Evolutionary conservation across 1,140 invertebrate genomes (phyloP).

Genomic region (Philotrypesis tridentata): DNA sequence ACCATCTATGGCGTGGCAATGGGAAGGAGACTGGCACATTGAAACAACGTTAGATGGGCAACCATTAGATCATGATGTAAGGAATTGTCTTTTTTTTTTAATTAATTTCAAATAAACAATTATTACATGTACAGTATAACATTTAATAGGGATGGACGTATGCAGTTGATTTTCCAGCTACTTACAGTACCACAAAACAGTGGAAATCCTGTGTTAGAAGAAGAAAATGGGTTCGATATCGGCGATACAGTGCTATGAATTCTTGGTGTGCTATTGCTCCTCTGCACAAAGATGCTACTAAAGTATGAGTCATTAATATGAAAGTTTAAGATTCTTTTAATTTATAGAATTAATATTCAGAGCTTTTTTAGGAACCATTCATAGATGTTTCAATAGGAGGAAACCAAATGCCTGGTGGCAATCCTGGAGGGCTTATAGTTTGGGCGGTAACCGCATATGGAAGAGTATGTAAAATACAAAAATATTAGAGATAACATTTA

Average conservation of each 20-base stretch:
- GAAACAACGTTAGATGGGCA: slow-evolving; percentile 91
- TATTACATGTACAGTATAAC: slow-evolving; percentile 19
- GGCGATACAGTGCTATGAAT: slow-evolving; percentile 90
- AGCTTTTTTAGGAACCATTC: slow-evolving; percentile 80
- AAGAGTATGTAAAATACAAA: slow-evolving; percentile 73
- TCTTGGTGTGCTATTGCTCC: slow-evolving; percentile 93
- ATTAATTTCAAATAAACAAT: slow-evolving; percentile 29
- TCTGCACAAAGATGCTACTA: slow-evolving; percentile 89
- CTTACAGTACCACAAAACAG: slow-evolving; percentile 86
- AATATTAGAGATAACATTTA: neutral
- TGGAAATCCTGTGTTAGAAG: slow-evolving; percentile 94
- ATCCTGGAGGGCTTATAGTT: slow-evolving; percentile 83
- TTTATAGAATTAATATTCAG: neutral
- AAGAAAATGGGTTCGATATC: slow-evolving; percentile 90
- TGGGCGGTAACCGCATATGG: slow-evolving; percentile 95
- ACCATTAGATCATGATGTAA: slow-evolving; percentile 87
- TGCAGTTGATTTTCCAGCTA: slow-evolving; percentile 92
- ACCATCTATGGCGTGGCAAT: slow-evolving; percentile 94
- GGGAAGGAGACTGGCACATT: slow-evolving; percentile 94
- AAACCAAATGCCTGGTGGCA: slow-evolving; percentile 84
- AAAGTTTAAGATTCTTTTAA: neutral
- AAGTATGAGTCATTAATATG: slow-evolving; percentile 72
- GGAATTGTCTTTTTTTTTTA: neutral
- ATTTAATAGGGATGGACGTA: slow-evolving; percentile 88
- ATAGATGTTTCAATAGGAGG: slow-evolving; percentile 91